These are phyloP conservation scores for Dermatemys mawii DNA, from an alignment of 2,113 vertebrate genomes.

Conservation along the genomic window DNA sequence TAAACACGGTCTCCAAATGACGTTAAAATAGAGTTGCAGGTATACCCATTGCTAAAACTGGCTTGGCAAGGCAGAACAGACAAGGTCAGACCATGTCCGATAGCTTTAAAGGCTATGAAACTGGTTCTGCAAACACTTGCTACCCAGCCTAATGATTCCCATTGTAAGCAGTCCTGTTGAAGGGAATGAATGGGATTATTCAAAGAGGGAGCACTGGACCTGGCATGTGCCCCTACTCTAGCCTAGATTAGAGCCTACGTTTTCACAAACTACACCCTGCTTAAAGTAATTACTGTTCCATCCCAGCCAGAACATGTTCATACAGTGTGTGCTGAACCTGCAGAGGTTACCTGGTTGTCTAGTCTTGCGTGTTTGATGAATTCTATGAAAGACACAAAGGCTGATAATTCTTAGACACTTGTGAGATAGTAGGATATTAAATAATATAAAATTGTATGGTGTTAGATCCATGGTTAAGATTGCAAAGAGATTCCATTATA, in stretches of 20 bases:
- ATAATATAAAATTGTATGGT: not conserved
- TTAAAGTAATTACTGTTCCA: not conserved
- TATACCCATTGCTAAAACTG: not conserved
- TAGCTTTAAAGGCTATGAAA: not conserved
- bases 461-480: not conserved
- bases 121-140: not conserved
- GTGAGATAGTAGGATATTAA: not conserved
- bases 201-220: not conserved
- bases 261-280: not conserved
- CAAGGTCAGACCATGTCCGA: not conserved
- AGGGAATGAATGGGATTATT: not conserved
- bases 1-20: conserved; percentile 3
- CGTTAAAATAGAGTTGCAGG: not conserved
- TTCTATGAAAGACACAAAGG: not conserved
- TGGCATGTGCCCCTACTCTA: not conserved
- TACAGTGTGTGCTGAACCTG: not conserved
- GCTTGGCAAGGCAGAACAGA: not conserved
- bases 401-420: not conserved
- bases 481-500: not conserved
- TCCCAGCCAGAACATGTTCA: not conserved
- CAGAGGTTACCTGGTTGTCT: not conserved
- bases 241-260: not conserved
- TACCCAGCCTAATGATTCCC: not conserved
- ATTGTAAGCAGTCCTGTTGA: not conserved
- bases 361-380: not conserved